Evolutionary conservation across 2,888 invertebrate genomes (phyloP).

Genomic region (Sarcophaga rosellei): DNA sequence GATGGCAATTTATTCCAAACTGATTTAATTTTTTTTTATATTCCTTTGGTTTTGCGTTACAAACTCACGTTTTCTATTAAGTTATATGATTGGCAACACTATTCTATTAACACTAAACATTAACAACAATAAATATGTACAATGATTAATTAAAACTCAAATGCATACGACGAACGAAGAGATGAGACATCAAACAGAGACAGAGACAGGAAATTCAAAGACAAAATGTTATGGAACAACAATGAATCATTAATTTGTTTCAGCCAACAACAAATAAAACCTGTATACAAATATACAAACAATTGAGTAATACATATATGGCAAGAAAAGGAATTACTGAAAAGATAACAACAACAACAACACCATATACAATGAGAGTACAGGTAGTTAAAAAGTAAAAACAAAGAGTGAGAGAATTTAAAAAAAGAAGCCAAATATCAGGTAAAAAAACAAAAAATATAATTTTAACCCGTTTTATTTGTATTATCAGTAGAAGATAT

Average conservation of each 20-base stretch:
- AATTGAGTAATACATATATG: slow-evolving; percentile 26
- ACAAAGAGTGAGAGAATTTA: slow-evolving; percentile 15
- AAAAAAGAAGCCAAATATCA: not conserved
- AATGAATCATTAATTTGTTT: slow-evolving; percentile 51
- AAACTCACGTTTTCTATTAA: not conserved
- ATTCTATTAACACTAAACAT: slow-evolving; percentile 19
- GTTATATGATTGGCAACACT: slow-evolving; percentile 36
- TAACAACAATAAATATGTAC: not conserved
- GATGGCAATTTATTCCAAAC: not conserved
- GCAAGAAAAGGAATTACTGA: slow-evolving; percentile 12
- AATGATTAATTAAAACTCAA: not conserved
- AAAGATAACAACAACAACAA: slow-evolving; percentile 19
- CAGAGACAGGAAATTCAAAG: not conserved
- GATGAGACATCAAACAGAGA: not conserved
- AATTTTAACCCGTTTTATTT: slow-evolving; percentile 21
- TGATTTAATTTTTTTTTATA: not conserved
- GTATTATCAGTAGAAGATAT: not conserved
- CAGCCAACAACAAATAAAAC: slow-evolving; percentile 17
- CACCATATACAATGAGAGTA: not conserved
- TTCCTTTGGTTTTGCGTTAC: slow-evolving; percentile 5
- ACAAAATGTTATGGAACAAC: not conserved
- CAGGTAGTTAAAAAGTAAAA: slow-evolving; percentile 37
- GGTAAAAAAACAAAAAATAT: slow-evolving; percentile 11
- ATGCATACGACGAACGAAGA: not conserved
- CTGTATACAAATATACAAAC: slow-evolving; percentile 37